Evolutionary conservation across 2,888 invertebrate species (phyloP), one percentile per base, ranked within the genome.

Genomic region (Podotricha telesiphe): DNA sequence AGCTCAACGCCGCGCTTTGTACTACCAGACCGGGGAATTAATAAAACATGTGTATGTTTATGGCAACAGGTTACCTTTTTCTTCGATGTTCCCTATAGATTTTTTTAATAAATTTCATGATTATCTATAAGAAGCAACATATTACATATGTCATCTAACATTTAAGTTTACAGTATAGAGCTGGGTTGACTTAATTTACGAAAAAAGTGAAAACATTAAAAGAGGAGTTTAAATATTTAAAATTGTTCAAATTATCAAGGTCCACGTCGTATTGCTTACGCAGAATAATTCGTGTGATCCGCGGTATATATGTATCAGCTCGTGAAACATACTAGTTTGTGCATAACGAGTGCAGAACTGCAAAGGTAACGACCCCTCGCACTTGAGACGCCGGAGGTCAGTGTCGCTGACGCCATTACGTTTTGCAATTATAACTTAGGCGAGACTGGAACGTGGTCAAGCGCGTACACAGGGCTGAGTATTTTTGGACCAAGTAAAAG

Each of bases 311-410:
- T 59, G 59, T 59, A 59, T 59, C 59, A 62, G 48, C 13, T 37
- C 37, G 62, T 50, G 37, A 62, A 62, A 62, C 48, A 37, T 68
- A 72, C 74, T 77, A 75, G 75, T 73, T 70, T 71, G 70, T 74
- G 75, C 74, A 75, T 73, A 70, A 67, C 66, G 69, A 71, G 73
- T 75, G 76, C 75, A 76, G 63, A 75, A 69, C 74, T 73, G 75
- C 74, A 73, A 72, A 76, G 80, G 78, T 80, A 81, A 82, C 75
- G 91, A 91, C 90, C 91, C 80, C 77, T 78, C 77, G 91, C 82
- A 86, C 91, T 92, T 91, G 89, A 88, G 80, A 79, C 74, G 71
- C 20, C 72, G 74, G 84, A 88, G 91, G 91, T 91, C 91, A 88
- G 80, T 86, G 86, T 80, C 86, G 83, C 76, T 85, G 86, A 86